Base-by-base conservation (phyloP, 2,797 vertebrate species). In the Epinephelus coioides region DNA sequence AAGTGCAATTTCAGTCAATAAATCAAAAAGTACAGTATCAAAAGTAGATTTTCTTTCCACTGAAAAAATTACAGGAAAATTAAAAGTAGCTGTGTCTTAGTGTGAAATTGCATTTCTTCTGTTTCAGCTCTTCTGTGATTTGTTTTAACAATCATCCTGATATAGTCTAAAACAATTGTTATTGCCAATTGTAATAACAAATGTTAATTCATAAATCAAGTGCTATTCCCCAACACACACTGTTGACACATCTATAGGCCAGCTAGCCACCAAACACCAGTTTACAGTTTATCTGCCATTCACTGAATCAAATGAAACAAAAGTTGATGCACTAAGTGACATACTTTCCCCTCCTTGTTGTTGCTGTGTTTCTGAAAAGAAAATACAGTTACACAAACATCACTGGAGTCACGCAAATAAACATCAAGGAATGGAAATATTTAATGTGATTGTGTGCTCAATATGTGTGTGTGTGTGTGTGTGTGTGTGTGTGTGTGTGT, bases 331-430 rank as follows among this genome's bases (percentile, higher is more conserved):
- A 94, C 93, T 91, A 86, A 84, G 85, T 90, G 89, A 96, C 95
- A 90, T 96, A 96, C 95, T 96, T 96, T 94, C 94, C 87, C 93
- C 93, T 93, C 94, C 95, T 93, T 94, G 94, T 81, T 94, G 95
- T 90, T 94, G 93, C 91, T 96, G 95, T 93, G 95, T 96, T 93
- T 96, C 95, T 96, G 95, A 89, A 96, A 96, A 94, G 94, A 92
- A 94, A 95, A 94, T 93, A 95, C 89, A 96, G 90, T 95, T 90
- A 94, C 87, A 93, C 85, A 93, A 91, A 94, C 82, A 92, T 89
- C 91, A 94, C 76, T 84, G 84, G 77, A 87, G 87, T 91, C 88
- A 88, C 23, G 73, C 73, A 90, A 88, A 92, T 74, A 89, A 87
- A 92, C 82, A 90, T 85, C 73, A 86, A 88, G 55, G 78, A 82